phyloP scores from a whole-genome alignment of 2,888 invertebrate species.

The Peribatodes rhomboidaria region DNA sequence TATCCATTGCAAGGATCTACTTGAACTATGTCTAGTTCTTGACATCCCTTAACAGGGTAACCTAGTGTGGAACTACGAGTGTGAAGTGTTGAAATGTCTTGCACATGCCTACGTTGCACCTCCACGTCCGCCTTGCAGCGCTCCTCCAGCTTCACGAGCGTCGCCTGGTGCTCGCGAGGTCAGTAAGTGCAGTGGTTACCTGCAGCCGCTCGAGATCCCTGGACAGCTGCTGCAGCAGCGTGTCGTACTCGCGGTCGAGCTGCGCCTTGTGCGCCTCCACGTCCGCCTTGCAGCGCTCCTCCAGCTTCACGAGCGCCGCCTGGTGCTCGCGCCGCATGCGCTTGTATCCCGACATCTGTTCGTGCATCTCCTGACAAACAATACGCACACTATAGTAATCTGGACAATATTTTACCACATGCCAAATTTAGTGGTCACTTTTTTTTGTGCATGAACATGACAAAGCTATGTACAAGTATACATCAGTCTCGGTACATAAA shows the following conservation, averaged over 20 bases:
- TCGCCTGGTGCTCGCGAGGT: slow-evolving; percentile 96
- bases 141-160: slow-evolving; percentile 97
- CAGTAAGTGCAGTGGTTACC: slow-evolving; percentile 62
- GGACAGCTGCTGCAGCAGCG: slow-evolving; percentile 95
- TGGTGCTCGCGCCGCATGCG: slow-evolving; percentile 99
- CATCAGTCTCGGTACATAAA: no score
- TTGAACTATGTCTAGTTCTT: no score
- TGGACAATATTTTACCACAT: slow-evolving; percentile 5
- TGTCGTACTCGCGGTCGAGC: slow-evolving; percentile 98
- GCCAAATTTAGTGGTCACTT: no score
- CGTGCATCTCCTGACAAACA: slow-evolving; percentile 96
- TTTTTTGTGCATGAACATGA: no score
- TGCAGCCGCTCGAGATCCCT: slow-evolving; percentile 96
- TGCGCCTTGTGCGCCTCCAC: slow-evolving; percentile 98
- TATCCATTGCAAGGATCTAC: no score
- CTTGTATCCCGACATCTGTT: slow-evolving; percentile 99
- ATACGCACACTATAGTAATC: slow-evolving; percentile 35
- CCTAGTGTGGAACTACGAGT: no score
- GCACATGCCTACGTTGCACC: slow-evolving; percentile 89
- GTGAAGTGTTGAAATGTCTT: no score
- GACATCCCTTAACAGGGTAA: no score
- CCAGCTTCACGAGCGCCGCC: slow-evolving; percentile 96
- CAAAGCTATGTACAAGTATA: no score
- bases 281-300: slow-evolving; percentile 98
- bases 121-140: slow-evolving; percentile 99